A percentile compares a stretch with the other conserved stretches of the same genome.
phyloP scores from a whole-genome alignment of 2,113 vertebrate genomes.

The Nothocercus julius region DNA sequence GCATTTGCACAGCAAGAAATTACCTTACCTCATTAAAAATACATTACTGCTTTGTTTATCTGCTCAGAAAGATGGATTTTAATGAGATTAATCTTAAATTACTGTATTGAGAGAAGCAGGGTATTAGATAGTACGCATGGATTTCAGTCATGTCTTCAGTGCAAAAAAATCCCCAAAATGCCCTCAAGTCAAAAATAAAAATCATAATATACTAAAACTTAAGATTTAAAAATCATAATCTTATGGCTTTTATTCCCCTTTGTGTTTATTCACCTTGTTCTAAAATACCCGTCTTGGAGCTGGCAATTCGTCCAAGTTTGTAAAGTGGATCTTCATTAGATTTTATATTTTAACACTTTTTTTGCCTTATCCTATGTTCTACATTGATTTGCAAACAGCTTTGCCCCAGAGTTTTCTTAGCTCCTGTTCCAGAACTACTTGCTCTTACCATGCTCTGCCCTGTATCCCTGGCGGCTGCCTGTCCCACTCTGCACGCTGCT shows the following conservation, averaged over 20 bases:
- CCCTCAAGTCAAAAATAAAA: background rate
- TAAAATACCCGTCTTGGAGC: background rate
- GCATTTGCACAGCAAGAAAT: conserved; percentile 56
- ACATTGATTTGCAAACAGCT: background rate
- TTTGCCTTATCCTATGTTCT: background rate
- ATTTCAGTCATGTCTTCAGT: background rate
- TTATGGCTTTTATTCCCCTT: background rate
- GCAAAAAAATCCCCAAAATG: background rate
- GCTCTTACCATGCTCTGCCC: background rate
- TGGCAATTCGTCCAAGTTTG: background rate
- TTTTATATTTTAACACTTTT: background rate
- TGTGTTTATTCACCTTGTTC: background rate
- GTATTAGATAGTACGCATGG: background rate
- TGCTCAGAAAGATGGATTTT: conserved; percentile 18
- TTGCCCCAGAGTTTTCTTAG: background rate
- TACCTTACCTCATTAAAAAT: conserved; percentile 60
- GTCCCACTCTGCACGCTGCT: too few species aligned
- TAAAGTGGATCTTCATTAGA: background rate
- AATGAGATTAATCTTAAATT: conserved; percentile 54
- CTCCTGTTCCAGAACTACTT: background rate
- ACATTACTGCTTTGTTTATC: conserved; percentile 40
- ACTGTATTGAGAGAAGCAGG: conserved; percentile 31
- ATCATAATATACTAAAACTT: background rate
- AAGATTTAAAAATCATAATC: background rate
- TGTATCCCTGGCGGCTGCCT: background rate